Percentiles rank a stretch among this genome's conserved stretches.
Conservation (phyloP, 2,888 invertebrate species). For the Cosmia pyralina region DNA sequence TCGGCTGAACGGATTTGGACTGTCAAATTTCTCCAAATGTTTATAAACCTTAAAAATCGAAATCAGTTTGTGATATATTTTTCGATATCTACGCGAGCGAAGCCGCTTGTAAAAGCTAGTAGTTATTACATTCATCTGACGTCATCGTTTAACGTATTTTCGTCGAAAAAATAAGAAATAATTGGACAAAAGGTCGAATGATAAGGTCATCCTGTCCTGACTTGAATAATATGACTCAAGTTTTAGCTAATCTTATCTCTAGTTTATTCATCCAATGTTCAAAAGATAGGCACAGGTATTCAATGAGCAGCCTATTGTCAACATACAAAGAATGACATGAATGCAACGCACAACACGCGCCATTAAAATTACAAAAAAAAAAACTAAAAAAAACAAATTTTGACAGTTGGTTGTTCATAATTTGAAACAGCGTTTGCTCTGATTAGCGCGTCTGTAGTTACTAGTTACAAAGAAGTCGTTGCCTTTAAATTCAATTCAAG, state of each 20-base stretch:
- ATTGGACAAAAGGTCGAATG: conserved; percentile 54
- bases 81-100: too few species aligned
- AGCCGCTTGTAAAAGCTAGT: background rate
- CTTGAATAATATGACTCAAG: conserved; percentile 36
- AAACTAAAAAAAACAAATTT: background rate
- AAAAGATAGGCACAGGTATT: conserved; percentile 34
- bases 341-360: background rate
- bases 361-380: background rate
- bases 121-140: conserved; percentile 28
- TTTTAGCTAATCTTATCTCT: conserved; percentile 39
- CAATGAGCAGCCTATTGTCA: conserved; percentile 24
- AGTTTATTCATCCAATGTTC: conserved; percentile 19
- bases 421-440: conserved; percentile 35
- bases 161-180: conserved; percentile 31
- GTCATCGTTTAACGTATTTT: conserved; percentile 50
- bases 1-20: background rate
- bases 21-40: too few species aligned
- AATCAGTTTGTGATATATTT: too few species aligned
- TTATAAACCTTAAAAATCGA: too few species aligned
- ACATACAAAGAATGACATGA: conserved; percentile 10
- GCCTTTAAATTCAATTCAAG: conserved; percentile 39
- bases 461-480: conserved; percentile 38
- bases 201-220: conserved; percentile 37
- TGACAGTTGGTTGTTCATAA: conserved; percentile 23
- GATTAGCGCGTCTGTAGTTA: conserved; percentile 34